A percentile compares a stretch with the other conserved stretches of the same genome.
Evolutionary conservation across 2,888 invertebrate genomes (phyloP).

Genomic region (Psylliodes chrysocephalus): DNA sequence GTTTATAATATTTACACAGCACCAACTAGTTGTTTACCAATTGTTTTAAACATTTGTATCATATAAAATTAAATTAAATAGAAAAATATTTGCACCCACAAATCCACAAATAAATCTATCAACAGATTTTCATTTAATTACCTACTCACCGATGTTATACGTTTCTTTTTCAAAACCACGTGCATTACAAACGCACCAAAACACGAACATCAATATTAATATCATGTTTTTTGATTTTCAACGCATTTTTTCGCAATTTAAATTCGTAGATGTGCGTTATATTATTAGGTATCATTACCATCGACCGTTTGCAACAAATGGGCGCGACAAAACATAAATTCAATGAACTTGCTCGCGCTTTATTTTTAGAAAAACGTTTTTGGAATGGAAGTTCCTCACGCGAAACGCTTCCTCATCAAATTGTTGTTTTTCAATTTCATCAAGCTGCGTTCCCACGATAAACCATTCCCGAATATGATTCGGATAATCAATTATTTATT

Average conservation of each 20-base stretch:
- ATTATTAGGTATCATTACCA: too few species aligned
- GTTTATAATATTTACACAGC: too few species aligned
- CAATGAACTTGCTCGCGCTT: constrained; percentile 10
- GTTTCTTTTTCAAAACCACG: background rate
- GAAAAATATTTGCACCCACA: too few species aligned
- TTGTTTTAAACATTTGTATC: too few species aligned
- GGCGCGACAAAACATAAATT: constrained; percentile 4
- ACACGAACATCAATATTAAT: background rate
- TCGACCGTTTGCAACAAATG: constrained; percentile 17
- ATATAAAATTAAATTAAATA: too few species aligned
- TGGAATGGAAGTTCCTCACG: constrained; percentile 2
- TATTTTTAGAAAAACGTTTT: constrained; percentile 20
- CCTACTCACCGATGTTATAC: constrained; percentile 15
- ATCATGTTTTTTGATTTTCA: constrained; percentile 13
- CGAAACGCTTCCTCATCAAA: constrained; percentile 7
- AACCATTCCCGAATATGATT: too few species aligned
- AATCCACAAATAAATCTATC: too few species aligned
- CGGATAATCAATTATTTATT: too few species aligned
- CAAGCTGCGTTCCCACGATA: too few species aligned
- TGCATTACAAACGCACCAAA: background rate
- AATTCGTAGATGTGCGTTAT: too few species aligned
- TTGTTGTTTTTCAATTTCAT: too few species aligned
- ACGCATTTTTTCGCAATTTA: background rate
- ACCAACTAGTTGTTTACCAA: too few species aligned
- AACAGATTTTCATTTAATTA: background rate